These are phyloP conservation scores for Theonella swinhoei DNA, from an alignment of 37 sponge, comb jelly and placozoan species.

Conservation along the genomic window DNA sequence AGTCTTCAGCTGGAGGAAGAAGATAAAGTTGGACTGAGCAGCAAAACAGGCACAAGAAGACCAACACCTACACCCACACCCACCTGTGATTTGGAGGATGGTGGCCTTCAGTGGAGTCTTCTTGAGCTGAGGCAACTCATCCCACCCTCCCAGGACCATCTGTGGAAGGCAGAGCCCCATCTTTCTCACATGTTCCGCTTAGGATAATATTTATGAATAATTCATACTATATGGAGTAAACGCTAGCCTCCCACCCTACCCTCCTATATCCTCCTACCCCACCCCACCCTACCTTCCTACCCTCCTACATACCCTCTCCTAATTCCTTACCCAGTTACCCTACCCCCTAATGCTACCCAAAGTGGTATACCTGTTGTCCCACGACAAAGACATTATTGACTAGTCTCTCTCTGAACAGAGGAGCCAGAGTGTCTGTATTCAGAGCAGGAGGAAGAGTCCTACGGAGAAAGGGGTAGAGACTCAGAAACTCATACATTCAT, in stretches of 20 bases:
- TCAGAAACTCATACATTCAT: not conserved
- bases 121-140: not conserved
- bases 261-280: too few relatives aligned
- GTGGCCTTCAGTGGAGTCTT: slow-evolving; percentile 9
- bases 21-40: not conserved
- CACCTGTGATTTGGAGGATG: slow-evolving; percentile 47
- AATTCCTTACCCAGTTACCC: too few relatives aligned
- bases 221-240: too few relatives aligned
- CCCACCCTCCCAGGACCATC: not conserved
- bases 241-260: too few relatives aligned
- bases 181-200: too few relatives aligned
- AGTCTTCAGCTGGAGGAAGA: not conserved
- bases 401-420: slow-evolving; percentile 37
- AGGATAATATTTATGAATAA: too few relatives aligned
- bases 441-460: slow-evolving; percentile 70
- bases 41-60: not conserved
- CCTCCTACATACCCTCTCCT: too few relatives aligned
- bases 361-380: slow-evolving; percentile 37
- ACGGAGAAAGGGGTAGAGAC: not conserved
- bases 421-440: slow-evolving; percentile 67
- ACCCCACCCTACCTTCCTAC: too few relatives aligned
- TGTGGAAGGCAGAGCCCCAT: not conserved
- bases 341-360: not conserved
- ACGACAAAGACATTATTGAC: slow-evolving; percentile 35
- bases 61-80: not conserved